These are phyloP conservation scores for Clarias batrachus DNA, from an alignment of 2,113 vertebrate species.

Conservation along the genomic window DNA sequence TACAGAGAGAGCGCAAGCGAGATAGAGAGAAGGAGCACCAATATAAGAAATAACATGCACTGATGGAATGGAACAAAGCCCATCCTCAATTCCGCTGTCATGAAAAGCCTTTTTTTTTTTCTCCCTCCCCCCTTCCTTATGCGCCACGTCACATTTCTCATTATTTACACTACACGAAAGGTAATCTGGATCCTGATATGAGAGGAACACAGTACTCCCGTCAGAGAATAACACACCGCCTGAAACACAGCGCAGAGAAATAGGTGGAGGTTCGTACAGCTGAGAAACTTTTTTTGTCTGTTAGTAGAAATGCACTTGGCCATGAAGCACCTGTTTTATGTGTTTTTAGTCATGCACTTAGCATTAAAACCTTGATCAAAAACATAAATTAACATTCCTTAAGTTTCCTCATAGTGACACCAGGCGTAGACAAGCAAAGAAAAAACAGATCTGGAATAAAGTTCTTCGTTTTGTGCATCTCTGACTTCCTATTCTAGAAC, in stretches of 20 bases:
- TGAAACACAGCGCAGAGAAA: constrained; percentile 1
- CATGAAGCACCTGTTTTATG: not conserved
- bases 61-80: constrained; percentile 57
- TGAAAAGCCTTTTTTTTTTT: constrained; percentile 57
- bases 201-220: constrained; percentile 29
- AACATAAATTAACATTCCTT: too few species aligned
- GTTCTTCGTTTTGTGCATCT: too few species aligned
- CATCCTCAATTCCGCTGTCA: constrained; percentile 46
- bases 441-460: too few species aligned
- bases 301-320: not conserved
- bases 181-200: constrained; percentile 50
- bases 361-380: too few species aligned
- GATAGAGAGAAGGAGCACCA: constrained; percentile 28
- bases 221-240: constrained; percentile 26
- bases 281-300: not conserved
- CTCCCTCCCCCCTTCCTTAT: constrained; percentile 30
- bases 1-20: not conserved
- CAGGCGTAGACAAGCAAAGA: too few species aligned
- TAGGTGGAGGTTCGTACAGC: not conserved
- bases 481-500: too few species aligned
- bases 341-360: not conserved
- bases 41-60: constrained; percentile 38
- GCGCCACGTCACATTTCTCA: constrained; percentile 52
- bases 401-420: too few species aligned
- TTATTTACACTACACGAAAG: constrained; percentile 51